Base-by-base conservation (phyloP, 2,888 invertebrate species). In the Cyclophora albipunctata region DNA sequence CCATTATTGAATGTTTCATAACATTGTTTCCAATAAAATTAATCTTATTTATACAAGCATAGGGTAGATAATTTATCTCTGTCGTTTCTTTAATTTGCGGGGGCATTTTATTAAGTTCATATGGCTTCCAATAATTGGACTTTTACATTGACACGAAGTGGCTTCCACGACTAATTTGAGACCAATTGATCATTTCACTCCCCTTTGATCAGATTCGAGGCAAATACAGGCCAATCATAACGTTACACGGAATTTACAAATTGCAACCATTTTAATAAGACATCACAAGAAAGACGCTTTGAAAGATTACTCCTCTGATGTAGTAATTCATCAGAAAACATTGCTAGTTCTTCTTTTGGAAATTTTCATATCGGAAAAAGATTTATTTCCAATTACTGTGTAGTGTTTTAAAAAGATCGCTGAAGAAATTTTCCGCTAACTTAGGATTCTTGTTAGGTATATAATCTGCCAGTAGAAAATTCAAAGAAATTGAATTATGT, bases 21-120 rank as follows among this genome's bases (percentile, higher is more conserved):
- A 20, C 20, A 20, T 20, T 20, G 20, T 20, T 20, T 20, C 20
- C 20, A 2, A 20, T 20, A 20, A 20, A 20, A 20, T 20, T 20
- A 1, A 20, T 20, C 20, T 20, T 20, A 20, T 20, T 20, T 20
- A 20, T 20, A 20, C 20, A 20, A 20, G 20, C 20, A 20, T 20
- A 66, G 63, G 63, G 60, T 64, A 69, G 63, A 71, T 71, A 73
- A 77, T 79, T 78, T 77, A 73, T 72, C 67, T 74, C 60, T 69
- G 72, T 67, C 73, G 71, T 77, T 81, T 84, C 79, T 84, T 86
- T 84, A 84, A 86, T 87, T 86, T 86, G 80, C 75, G 70, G 69
- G 70, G 78, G 78, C 80, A 79, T 79, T 81, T 75, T 78, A 76
- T 73, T 75, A 75, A 67, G 20, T 83, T 84, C 75, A 69, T 67